These are phyloP conservation scores for Psittacus erithacus DNA, from an alignment of 2,113 vertebrate genomes.

Conservation along the genomic window DNA sequence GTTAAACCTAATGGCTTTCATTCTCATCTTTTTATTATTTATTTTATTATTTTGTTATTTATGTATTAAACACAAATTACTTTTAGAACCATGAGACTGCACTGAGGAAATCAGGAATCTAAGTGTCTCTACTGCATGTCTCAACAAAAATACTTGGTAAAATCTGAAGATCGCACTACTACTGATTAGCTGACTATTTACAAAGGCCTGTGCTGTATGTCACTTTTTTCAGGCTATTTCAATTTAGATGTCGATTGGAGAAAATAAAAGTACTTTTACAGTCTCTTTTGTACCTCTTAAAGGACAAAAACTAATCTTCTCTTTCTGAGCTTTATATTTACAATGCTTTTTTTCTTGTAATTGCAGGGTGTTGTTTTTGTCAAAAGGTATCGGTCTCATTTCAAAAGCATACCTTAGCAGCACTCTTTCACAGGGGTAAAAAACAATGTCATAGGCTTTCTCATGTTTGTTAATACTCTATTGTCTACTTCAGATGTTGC, in stretches of 20 bases:
- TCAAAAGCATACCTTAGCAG: not conserved
- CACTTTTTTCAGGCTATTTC: constrained; percentile 2
- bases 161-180: not conserved
- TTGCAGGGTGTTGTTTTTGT: constrained; percentile 21
- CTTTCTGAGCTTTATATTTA: constrained; percentile 6
- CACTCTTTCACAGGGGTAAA: not conserved
- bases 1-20: not conserved
- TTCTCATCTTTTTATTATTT: not conserved
- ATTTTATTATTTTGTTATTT: not conserved
- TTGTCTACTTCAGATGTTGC: not conserved
- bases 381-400: not conserved
- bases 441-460: not conserved
- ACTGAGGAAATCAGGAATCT: not conserved
- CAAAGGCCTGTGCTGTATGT: not conserved
- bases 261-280: not conserved
- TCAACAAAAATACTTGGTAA: not conserved
- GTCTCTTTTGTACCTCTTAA: not conserved
- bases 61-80: not conserved
- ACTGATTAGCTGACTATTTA: not conserved
- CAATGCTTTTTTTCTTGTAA: not conserved
- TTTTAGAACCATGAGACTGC: not conserved
- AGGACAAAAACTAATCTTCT: constrained; percentile 9
- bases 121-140: not conserved
- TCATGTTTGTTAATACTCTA: constrained; percentile 2
- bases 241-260: constrained; percentile 33